Percentiles rank a stretch among this genome's conserved stretches.
Evolutionary conservation across 1,140 invertebrate genomes (phyloP).

Genomic region (Belonocnema kinseyi): DNA sequence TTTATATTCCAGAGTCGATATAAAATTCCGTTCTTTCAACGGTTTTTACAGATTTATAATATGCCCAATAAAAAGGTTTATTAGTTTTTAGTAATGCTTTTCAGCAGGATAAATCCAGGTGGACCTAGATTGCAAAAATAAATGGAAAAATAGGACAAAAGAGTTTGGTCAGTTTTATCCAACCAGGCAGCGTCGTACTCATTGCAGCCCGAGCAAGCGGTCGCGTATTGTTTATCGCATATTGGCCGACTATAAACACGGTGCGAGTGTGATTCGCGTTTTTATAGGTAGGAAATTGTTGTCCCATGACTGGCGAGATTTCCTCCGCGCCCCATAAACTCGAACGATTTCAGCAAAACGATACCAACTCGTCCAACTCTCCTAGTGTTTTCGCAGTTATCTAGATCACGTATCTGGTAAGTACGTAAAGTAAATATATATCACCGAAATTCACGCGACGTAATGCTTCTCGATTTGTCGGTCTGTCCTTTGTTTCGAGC

Average conservation of each 20-base stretch:
- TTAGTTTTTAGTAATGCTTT: too few relatives aligned
- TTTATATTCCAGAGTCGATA: too few relatives aligned
- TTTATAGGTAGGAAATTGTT: slow-evolving; percentile 52
- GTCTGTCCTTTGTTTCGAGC: not conserved
- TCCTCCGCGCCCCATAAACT: slow-evolving; percentile 59
- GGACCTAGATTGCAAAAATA: too few relatives aligned
- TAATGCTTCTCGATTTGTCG: slow-evolving; percentile 16
- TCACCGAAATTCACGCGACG: not conserved
- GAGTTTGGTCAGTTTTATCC: slow-evolving; percentile 26
- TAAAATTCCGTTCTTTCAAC: too few relatives aligned
- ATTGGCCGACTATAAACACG: slow-evolving; percentile 43
- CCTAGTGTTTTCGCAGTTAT: not conserved
- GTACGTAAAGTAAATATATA: slow-evolving; percentile 7
- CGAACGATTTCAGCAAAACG: slow-evolving; percentile 29
- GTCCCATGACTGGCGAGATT: slow-evolving; percentile 49
- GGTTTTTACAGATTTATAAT: too few relatives aligned
- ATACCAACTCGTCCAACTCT: slow-evolving; percentile 23
- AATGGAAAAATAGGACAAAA: too few relatives aligned
- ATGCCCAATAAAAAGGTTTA: too few relatives aligned
- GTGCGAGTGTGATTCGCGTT: slow-evolving; percentile 38
- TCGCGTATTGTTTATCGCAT: slow-evolving; percentile 47
- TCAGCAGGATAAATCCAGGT: too few relatives aligned
- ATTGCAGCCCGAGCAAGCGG: slow-evolving; percentile 18
- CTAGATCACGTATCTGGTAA: not conserved
- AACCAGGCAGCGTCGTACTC: not conserved